Percentiles rank a stretch among this genome's conserved stretches.
These are phyloP conservation scores for Morus bassanus DNA, from an alignment of 2,797 vertebrate species.

Conservation along the genomic window DNA sequence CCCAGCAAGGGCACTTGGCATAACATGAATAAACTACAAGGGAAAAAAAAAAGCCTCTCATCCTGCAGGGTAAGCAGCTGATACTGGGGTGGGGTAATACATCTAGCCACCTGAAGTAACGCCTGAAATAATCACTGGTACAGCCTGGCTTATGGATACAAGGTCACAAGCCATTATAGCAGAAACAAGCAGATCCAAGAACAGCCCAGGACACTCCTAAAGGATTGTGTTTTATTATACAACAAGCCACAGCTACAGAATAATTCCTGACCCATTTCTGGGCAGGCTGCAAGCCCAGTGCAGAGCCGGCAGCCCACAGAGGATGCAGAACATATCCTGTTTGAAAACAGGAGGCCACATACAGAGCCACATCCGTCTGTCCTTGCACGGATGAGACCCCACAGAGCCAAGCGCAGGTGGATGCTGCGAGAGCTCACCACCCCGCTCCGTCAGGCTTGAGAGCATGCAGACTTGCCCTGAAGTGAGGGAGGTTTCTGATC, in stretches of 20 bases:
- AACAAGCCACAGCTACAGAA: not conserved
- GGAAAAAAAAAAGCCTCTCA: not conserved
- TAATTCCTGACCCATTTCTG: not conserved
- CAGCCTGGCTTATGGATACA: accelerated
- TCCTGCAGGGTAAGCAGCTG: not conserved
- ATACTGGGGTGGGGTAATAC: not conserved
- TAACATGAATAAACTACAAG: not conserved
- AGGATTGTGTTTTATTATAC: not conserved
- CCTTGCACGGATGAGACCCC: not conserved
- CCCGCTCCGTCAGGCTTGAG: accelerated
- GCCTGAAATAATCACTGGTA: not conserved
- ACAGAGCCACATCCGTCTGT: not conserved
- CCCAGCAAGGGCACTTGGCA: not conserved
- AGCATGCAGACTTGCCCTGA: not conserved
- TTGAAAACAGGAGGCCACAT: not conserved
- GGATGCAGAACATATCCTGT: slow-evolving; percentile 30
- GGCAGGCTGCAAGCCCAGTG: not conserved
- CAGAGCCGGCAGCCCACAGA: not conserved
- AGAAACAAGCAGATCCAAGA: not conserved
- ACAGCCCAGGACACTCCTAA: not conserved
- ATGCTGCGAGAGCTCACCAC: not conserved
- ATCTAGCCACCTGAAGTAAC: not conserved
- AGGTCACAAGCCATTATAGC: not conserved
- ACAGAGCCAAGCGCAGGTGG: not conserved
- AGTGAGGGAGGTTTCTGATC: not conserved